Evolutionary conservation across 2,797 vertebrate species (phyloP).

Genomic region (Ctenopoma kingsleyae): DNA sequence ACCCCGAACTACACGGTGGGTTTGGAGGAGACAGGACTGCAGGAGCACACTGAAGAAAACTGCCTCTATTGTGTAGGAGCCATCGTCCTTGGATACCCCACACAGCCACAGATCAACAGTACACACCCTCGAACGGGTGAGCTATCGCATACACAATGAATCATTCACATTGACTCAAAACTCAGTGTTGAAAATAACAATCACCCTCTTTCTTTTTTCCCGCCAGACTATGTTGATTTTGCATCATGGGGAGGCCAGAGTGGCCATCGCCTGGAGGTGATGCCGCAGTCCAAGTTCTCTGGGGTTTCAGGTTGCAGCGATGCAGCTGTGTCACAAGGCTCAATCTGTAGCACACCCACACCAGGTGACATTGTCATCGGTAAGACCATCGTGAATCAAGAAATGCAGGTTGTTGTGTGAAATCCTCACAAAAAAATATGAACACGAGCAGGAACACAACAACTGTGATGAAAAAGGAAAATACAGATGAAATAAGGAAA

Average conservation of each 20-base stretch:
- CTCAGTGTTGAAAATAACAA: background rate
- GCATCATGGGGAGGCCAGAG: conserved; percentile 93
- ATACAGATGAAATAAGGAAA: background rate
- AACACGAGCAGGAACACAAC: background rate
- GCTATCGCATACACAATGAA: background rate
- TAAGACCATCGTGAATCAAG: conserved; percentile 64
- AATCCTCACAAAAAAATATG: background rate
- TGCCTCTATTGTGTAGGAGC: conserved; percentile 97
- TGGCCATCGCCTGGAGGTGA: conserved; percentile 93
- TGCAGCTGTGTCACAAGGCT: conserved; percentile 91
- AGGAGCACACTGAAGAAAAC: conserved; percentile 96
- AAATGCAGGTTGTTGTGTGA: background rate
- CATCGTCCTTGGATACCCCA: conserved; percentile 90
- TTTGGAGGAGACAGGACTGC: conserved; percentile 94
- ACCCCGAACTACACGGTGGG: conserved; percentile 89
- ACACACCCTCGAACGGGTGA: conserved; percentile 90
- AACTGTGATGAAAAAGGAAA: background rate
- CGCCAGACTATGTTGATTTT: conserved; percentile 92
- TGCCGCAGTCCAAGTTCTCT: conserved; percentile 94
- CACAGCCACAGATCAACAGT: conserved; percentile 87
- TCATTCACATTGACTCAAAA: background rate
- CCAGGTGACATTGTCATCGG: conserved; percentile 91
- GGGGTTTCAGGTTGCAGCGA: conserved; percentile 98
- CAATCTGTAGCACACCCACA: conserved; percentile 93
- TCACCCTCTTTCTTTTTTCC: background rate